Evolutionary conservation across 2,113 vertebrate genomes (phyloP).

Genomic region (Poecilia latipinna): DNA sequence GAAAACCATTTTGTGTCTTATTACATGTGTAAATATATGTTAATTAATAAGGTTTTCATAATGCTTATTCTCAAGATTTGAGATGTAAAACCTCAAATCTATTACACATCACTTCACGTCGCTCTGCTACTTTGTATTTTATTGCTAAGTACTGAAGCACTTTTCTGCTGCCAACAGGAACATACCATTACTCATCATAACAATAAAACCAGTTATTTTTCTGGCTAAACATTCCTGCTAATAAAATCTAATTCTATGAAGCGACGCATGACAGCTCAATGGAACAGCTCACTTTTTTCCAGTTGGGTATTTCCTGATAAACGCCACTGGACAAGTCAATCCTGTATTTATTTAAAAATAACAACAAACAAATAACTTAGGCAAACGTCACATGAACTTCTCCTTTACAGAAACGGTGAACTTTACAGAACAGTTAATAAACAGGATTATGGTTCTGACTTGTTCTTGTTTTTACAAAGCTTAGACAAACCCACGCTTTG

Average conservation of each 20-base stretch:
- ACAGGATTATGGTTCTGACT: too few species aligned
- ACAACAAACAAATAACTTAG: not conserved
- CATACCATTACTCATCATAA: not conserved
- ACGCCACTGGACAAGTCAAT: not conserved
- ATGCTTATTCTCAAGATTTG: not conserved
- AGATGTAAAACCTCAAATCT: not conserved
- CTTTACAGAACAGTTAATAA: not conserved
- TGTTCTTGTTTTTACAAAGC: too few species aligned
- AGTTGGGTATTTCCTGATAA: not conserved
- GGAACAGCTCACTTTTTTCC: not conserved
- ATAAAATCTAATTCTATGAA: not conserved
- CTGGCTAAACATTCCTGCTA: not conserved
- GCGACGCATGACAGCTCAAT: not conserved
- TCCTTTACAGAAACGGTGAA: not conserved
- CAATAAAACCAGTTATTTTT: not conserved
- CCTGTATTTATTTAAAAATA: not conserved
- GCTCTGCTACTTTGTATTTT: not conserved
- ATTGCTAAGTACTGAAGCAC: not conserved
- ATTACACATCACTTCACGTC: not conserved
- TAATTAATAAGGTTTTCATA: too few species aligned
- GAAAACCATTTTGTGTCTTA: too few species aligned
- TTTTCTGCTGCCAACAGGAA: not conserved
- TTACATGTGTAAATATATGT: too few species aligned
- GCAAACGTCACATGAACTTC: not conserved
- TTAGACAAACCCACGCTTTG: too few species aligned